Base-by-base conservation (phyloP, 2,113 vertebrate genomes). In the Cacatua alba region DNA sequence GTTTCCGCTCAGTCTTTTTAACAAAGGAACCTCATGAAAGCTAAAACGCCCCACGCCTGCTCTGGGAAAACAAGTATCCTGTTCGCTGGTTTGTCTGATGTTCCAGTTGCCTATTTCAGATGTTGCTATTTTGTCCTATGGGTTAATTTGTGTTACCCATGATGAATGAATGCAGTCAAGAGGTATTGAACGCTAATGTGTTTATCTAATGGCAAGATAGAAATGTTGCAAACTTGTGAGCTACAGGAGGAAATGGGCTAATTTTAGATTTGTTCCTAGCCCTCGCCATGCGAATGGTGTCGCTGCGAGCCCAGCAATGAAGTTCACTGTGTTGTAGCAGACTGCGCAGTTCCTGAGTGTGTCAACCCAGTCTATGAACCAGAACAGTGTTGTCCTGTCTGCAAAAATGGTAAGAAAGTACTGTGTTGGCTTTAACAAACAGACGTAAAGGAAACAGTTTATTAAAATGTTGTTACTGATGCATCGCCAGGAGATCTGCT, bases 221-320 rank as follows among this genome's bases (percentile, higher is more conserved):
- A 95, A 90, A 97, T 98, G 97, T 97, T 98, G 86, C 97, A 97
- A 97, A 93, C 82, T 85, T 97, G 86, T 95, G 89, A 97, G 96
- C 96, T 97, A 28, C 75, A n/a, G 97, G 97, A 98, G 95, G 97
- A 97, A 94, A 94, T 52, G 95, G 97, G 98, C 98, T 98, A 98
- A 98, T 97, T 90, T 97, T 72, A 98, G 97, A 97, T 98, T 98
- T 98, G 98, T 98, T 98, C 97, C 98, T 97, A 98, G 98, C 98
- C 98, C 97, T 98, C 98, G 97, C 97, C 98, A 95, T 98, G 99
- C 97, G 99, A 99, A 98, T 99, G 99, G 99, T 99, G 99, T 97
- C 99, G 99, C 98, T 99, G 99, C 97, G 99, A 99, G 98, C 99
- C 99, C 98, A 99, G 99, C 98, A 99, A 99, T 95, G 99, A 99